These are phyloP conservation scores for Uloborus plumipes DNA, from an alignment of 2,888 invertebrate genomes.

Conservation along the genomic window DNA sequence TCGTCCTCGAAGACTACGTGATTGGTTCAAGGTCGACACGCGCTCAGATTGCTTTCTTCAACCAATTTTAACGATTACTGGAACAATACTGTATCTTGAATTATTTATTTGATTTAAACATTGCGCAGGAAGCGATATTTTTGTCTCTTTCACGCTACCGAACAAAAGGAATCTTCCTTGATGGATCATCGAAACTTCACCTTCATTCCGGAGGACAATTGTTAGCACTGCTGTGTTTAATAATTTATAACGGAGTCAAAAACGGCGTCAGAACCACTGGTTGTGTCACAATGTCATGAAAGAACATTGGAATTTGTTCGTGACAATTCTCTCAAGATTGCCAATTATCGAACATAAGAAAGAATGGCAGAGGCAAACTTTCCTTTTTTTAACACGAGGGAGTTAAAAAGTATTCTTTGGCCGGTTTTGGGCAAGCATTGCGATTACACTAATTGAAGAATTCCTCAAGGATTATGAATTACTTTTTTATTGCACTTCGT, in stretches of 20 bases:
- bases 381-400: no score
- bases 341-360: no score
- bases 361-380: no score
- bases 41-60: slow-evolving; percentile 44
- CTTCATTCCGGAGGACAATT: slow-evolving; percentile 25
- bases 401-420: no score
- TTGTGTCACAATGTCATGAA: no score
- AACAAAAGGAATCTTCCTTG: slow-evolving; percentile 44
- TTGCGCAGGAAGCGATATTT: slow-evolving; percentile 57
- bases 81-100: slow-evolving; percentile 56
- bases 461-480: no score
- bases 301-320: no score
- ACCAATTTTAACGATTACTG: slow-evolving; percentile 59
- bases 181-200: slow-evolving; percentile 35
- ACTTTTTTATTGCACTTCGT: no score
- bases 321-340: no score
- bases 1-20: slow-evolving; percentile 46
- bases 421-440: no score
- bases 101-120: slow-evolving; percentile 54
- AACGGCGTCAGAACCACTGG: slow-evolving; percentile 15
- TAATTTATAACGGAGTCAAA: slow-evolving; percentile 33
- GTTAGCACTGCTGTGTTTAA: slow-evolving; percentile 46
- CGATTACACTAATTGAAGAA: no score
- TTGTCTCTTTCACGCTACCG: slow-evolving; percentile 26
- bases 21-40: slow-evolving; percentile 62